These are phyloP conservation scores for Brachyhypopomus gauderio DNA, from an alignment of 2,113 vertebrate species.

Conservation along the genomic window DNA sequence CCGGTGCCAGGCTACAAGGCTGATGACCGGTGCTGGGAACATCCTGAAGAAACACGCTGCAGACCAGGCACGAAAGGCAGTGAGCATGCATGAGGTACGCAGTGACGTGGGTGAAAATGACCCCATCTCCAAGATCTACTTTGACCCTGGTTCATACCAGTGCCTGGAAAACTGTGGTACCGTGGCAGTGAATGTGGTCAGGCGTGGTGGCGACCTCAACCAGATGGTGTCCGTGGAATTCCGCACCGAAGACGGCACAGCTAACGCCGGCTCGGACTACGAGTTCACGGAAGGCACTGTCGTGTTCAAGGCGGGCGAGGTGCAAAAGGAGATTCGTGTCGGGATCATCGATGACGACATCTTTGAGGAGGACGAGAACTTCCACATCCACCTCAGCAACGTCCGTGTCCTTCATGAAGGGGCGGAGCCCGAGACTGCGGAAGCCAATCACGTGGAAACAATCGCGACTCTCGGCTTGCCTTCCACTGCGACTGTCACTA, in stretches of 20 bases:
- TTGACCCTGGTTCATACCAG: slow-evolving; percentile 94
- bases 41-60: slow-evolving; percentile 97
- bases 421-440: slow-evolving; percentile 70
- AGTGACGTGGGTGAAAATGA: slow-evolving; percentile 84
- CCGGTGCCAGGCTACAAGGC: slow-evolving; percentile 94
- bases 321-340: slow-evolving; percentile 90
- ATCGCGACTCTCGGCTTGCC: slow-evolving; percentile 86
- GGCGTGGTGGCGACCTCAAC: slow-evolving; percentile 88
- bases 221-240: slow-evolving; percentile 90
- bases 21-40: slow-evolving; percentile 98
- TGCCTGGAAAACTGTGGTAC: slow-evolving; percentile 98
- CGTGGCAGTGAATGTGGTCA: slow-evolving; percentile 86
- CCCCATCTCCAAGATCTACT: slow-evolving; percentile 89
- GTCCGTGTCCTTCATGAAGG: slow-evolving; percentile 82
- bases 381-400: slow-evolving; percentile 92
- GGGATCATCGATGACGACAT: slow-evolving; percentile 98
- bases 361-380: slow-evolving; percentile 98
- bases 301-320: slow-evolving; percentile 94
- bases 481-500: slow-evolving; percentile 89
- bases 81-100: slow-evolving; percentile 97
- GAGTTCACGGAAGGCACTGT: slow-evolving; percentile 96
- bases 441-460: slow-evolving; percentile 77
- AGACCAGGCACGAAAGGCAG: slow-evolving; percentile 94
- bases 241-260: slow-evolving; percentile 95
- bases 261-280: slow-evolving; percentile 96